Evolutionary conservation across 2,113 vertebrate species (phyloP), one percentile per base, ranked within the genome.

Genomic region (Hippocampus mohnikei): DNA sequence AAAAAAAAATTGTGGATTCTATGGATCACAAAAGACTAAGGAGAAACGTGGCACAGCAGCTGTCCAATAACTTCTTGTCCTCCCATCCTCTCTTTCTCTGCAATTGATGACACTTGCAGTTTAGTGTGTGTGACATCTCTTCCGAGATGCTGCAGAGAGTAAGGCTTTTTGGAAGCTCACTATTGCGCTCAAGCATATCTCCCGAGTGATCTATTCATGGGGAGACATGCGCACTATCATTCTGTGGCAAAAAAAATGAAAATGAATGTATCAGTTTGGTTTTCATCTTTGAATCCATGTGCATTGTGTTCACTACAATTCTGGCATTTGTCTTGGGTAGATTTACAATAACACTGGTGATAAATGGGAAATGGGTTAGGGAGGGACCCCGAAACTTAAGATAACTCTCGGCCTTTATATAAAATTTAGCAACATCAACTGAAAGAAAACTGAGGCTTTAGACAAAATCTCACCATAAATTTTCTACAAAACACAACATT

Each of bases 381-480:
- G 18, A 37, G 59, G 59, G 59, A 20, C 33, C 16, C 33, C 6
- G 33, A 37, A 37, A 37, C 5, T 37, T 37, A 37, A 61, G 33
- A 29, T 20, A 18, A 37, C 40, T 40, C 40, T 40, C 40, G 29
- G 59, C 33, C 5, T 37, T 37, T 37, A 37, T 11, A 20, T 63
- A n/a, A 63, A 41, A n/a, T 23, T 37, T 41, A 37, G n/a, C 55
- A 23, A 58, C 23, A 33, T 63, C 33, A 63, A 20, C 20, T 20
- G 11, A 63, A 40, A 37, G 11, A 63, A 63, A 37, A 9, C 12
- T 41, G 37, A n/a, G 61, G 48, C 53, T 64, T 53, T 11, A 27
- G 59, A 71, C 50, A 53, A 21, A 16, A 18, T 64, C 15, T 48
- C 46, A 13, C 15, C 33, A 52, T 70, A 52, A 67, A 71, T 23